Conservation (phyloP, 2,113 vertebrate species). For the Ancistrus triradiatus region DNA sequence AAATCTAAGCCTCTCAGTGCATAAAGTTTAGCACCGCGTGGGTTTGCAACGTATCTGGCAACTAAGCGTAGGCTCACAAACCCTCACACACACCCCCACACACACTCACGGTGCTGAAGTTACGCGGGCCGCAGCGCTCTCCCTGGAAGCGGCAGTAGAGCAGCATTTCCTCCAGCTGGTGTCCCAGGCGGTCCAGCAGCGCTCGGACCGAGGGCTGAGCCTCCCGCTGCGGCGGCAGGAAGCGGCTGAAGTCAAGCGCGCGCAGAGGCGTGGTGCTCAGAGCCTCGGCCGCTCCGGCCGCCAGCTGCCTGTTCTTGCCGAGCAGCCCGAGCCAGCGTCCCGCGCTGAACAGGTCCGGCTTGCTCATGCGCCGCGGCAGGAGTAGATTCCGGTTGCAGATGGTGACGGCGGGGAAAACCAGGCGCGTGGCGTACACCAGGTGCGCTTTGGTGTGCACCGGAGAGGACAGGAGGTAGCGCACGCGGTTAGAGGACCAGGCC, state of each 20-base stretch:
- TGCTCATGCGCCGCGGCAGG: slow-evolving; percentile 72
- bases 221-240: slow-evolving; percentile 72
- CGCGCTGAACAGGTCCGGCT: slow-evolving; percentile 73
- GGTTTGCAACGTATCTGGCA: not conserved
- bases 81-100: not conserved
- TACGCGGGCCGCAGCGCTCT: slow-evolving; percentile 71
- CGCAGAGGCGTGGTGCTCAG: slow-evolving; percentile 65
- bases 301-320: slow-evolving; percentile 68
- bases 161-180: slow-evolving; percentile 80
- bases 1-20: too few species aligned
- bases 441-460: slow-evolving; percentile 76
- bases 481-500: slow-evolving; percentile 75
- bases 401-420: slow-evolving; percentile 77
- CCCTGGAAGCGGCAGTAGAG: slow-evolving; percentile 75
- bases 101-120: slow-evolving; percentile 79
- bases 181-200: slow-evolving; percentile 73
- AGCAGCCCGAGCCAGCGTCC: slow-evolving; percentile 76
- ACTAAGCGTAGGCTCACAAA: too few species aligned
- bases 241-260: slow-evolving; percentile 77
- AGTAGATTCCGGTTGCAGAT: slow-evolving; percentile 78
- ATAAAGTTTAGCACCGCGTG: too few species aligned
- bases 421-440: slow-evolving; percentile 73
- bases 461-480: slow-evolving; percentile 74
- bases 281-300: slow-evolving; percentile 62
- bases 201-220: slow-evolving; percentile 69